Evolutionary conservation across 2,797 vertebrate genomes (phyloP), one percentile per base, ranked within the genome.

Genomic region (Sebastolobus alascanus): DNA sequence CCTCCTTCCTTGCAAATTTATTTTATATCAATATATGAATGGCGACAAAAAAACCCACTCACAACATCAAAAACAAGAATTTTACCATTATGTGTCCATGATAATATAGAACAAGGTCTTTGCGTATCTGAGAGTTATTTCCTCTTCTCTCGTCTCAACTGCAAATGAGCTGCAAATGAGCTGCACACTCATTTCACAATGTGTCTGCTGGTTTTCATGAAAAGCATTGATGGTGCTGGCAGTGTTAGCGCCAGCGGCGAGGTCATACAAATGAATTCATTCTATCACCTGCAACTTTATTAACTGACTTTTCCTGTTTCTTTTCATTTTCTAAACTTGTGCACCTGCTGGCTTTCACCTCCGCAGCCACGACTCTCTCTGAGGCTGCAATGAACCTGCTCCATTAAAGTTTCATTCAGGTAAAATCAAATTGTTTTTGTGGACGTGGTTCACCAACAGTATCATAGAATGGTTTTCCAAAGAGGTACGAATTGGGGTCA

Each of bases 361-460:
- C 37, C 64, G 22, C 52, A 25, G 52, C 64, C 20, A 2, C 4
- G 13, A 20, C 40, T 46, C n/a, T n/a, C 27, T 73, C 33, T 40
- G 38, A 38, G 10, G 64, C 59, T 46, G 74, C 69, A 29, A 3
- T 11, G 20, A 52, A 35, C 27, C 5, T 4, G 40, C 73, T 64
- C 64, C 4, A 77, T 59, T 27, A 60, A 84, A 72, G 69, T 31
- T 68, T 67, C 40, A 81, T 54, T 46, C n/a, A 33, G 25, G 68
- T 75, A 33, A 38, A 38, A 40, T 27, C 14, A 77, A 74, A 27
- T 27, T 50, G 6, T 12, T 63, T 38, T 80, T 63, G 46, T 27
- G 31, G 56, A 65, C 3, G 2, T 31, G 27, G 29, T 55, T 75
- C 22, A 59, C 2, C 18, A 40, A 31, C 22, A 75, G 22, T 43